Conservation (phyloP, 2,888 invertebrate genomes). For the Megaustenia siamemsis region DNA sequence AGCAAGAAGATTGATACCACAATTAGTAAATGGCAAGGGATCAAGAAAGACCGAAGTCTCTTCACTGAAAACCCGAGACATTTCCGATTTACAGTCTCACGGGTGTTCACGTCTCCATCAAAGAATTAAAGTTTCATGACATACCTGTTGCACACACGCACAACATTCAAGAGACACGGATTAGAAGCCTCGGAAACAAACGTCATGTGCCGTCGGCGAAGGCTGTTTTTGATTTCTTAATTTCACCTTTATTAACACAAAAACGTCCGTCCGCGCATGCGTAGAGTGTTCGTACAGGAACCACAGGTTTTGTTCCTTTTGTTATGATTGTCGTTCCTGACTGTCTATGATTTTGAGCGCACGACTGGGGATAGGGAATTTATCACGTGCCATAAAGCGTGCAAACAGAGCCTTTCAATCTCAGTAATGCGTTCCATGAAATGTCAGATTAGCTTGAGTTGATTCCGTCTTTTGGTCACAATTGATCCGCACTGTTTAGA, state of each 20-base stretch:
- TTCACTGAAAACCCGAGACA: conserved; percentile 17
- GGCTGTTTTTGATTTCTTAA: conserved; percentile 36
- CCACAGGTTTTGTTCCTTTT: conserved; percentile 11
- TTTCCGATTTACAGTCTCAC: conserved; percentile 20
- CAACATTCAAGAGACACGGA: not conserved
- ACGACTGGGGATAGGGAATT: conserved; percentile 5
- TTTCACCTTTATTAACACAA: conserved; percentile 33
- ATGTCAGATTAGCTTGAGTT: conserved; percentile 26
- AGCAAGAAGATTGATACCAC: not conserved
- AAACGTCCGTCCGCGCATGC: not conserved
- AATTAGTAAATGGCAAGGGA: conserved; percentile 36
- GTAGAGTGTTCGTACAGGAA: conserved; percentile 11
- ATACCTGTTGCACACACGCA: conserved; percentile 26
- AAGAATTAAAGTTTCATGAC: conserved; percentile 31
- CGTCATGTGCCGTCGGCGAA: conserved; percentile 4
- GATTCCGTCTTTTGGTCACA: conserved; percentile 23
- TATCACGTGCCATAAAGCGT: conserved; percentile 17
- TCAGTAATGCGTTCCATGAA: conserved; percentile 17
- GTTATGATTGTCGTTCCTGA: not conserved
- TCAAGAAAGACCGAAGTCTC: conserved; percentile 26
- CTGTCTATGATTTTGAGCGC: conserved; percentile 19
- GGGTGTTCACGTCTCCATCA: conserved; percentile 17
- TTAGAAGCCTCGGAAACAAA: conserved; percentile 16
- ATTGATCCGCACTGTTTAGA: conserved; percentile 21
- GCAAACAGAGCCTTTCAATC: conserved; percentile 36